Base-by-base conservation (phyloP, 2,888 invertebrate species). In the Athalia circularis region DNA sequence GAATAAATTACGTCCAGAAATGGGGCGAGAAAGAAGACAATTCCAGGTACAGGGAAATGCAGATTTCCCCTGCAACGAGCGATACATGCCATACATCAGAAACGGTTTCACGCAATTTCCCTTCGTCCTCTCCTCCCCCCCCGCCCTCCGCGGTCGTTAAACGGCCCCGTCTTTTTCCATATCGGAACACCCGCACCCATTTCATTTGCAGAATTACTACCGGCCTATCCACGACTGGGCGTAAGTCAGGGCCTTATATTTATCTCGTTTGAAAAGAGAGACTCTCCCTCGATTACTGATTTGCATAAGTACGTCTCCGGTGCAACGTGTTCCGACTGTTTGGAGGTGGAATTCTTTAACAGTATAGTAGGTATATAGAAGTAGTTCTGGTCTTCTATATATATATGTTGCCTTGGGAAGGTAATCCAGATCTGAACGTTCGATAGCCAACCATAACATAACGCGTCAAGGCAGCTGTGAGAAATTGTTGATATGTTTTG, bases 401-500 rank as follows among this genome's bases (percentile, higher is more conserved):
- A 45, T 43, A 3, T 29, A 52, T 15, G 75, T n/a, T 75, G 62
- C 62, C 75, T 75, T 75, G 75, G 52, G 75, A 75, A 75, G 75
- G 75, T 64, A 75, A 64, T 75, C 62, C 75, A 64, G 75, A 75
- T 75, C 62, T 52, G 29, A 48, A 43, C 75, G 76, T 72, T 29
- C 11, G 68, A 68, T 52, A 79, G 43, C 3, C 15, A 29, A 29
- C 29, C 29, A 8, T 15, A 62, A 15, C 62, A 54, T 15, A 62
- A 54, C 57, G 78, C 79, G 77, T 79, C 79, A 62, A 52, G 72
- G 15, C 64, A 72, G 4, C 77, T 70, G 74, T 80, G 80, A 82
- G 83, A 82, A 80, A 83, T 83, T 82, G 81, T 80, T 65, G 78
- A 80, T 78, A 75, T 80, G 77, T 72, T 82, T 81, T 82, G 82